Evolutionary conservation across 2,888 invertebrate genomes (phyloP).

Genomic region (Azorinus chamasolen): DNA sequence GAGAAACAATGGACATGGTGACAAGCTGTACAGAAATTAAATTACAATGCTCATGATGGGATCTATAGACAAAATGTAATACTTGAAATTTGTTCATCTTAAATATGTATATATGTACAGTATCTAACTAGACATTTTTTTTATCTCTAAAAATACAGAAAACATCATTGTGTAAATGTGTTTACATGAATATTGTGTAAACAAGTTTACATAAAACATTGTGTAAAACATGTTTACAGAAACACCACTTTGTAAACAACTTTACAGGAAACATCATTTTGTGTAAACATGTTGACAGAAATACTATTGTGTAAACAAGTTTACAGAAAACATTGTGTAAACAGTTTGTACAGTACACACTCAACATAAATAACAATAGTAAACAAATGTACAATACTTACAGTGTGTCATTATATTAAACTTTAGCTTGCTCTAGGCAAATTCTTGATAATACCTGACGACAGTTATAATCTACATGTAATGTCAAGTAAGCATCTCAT

Average conservation of each 20-base stretch:
- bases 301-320: too few species aligned
- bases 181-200: conserved; percentile 54
- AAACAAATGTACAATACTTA: conserved; percentile 47
- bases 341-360: too few species aligned
- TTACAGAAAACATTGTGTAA: too few species aligned
- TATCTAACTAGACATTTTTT: conserved; percentile 40
- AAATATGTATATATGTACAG: conserved; percentile 62
- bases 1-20: too few species aligned
- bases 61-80: conserved; percentile 31
- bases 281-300: too few species aligned
- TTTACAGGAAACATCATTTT: too few species aligned
- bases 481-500: too few species aligned
- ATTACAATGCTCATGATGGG: conserved; percentile 6
- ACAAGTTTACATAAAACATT: conserved; percentile 49
- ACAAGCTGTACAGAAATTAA: not conserved
- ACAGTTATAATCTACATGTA: too few species aligned
- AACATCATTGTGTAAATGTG: too few species aligned
- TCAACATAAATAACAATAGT: conserved; percentile 55
- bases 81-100: conserved; percentile 58
- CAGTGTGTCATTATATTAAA: not conserved
- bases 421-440: not conserved
- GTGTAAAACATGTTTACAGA: too few species aligned
- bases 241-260: too few species aligned
- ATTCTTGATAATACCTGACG: too few species aligned
- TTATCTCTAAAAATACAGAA: conserved; percentile 36